Evolutionary conservation across 1,140 invertebrate species (phyloP), one percentile per base, ranked within the genome.

Genomic region (Papilio dardanus): DNA sequence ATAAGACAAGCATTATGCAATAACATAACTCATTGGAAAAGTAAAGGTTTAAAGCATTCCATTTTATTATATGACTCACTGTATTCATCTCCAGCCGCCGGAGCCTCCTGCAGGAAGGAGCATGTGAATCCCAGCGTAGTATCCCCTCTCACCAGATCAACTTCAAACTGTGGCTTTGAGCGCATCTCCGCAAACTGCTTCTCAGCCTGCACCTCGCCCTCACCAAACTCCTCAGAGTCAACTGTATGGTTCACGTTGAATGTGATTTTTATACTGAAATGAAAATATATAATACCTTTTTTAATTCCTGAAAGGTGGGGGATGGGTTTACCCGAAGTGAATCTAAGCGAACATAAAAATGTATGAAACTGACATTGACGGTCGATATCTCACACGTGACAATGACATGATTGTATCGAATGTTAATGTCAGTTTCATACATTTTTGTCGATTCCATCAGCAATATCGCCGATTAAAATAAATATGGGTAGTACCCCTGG

Each of bases 241-340:
- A 99, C 97, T 2, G 97, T 97, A 87, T 98, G 97, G 86, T 98
- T 99, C 1, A 99, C 96, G 90, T 98, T 98, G 81, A 98, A 96
- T 71, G 94, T 96, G 78, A 99, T 96, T 81, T 96, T 97, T 82
- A 80, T 93, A 75, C 88, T 86, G 80, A 71, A 83, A 82, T 30
- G 10, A 37, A 12, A 12, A 5, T 37, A 37, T 37, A 37, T 10
- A 37, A 37, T 0, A n/a, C n/a, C n/a, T n/a, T n/a, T 37, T 37
- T 37, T 37, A 37, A 37, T 12, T 37, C 35, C 35, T 37, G 35
- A n/a, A n/a, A n/a, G n/a, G n/a, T n/a, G n/a, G n/a, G n/a, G n/a
- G n/a, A n/a, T n/a, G n/a, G n/a, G n/a, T n/a, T n/a, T n/a, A n/a
- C n/a, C n/a, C n/a, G n/a, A n/a, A n/a, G n/a, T n/a, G n/a, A n/a